Conservation (phyloP, 2,888 invertebrate species). For the Apotomis capreana region DNA sequence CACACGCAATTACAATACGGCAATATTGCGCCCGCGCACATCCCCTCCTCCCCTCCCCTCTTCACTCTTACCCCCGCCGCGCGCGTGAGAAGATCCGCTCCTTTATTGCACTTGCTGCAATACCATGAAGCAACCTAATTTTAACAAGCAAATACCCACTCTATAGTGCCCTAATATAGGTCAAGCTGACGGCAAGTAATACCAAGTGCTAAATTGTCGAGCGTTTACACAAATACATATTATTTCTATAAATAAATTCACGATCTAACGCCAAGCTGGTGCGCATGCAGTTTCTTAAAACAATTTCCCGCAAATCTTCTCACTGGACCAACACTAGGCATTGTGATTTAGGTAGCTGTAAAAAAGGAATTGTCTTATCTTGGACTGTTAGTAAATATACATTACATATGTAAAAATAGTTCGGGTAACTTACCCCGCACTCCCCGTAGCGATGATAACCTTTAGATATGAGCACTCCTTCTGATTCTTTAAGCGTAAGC, state of each 20-base stretch:
- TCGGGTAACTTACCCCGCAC: too few relatives aligned
- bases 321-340: not conserved
- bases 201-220: slow-evolving; percentile 51
- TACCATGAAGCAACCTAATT: slow-evolving; percentile 3
- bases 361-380: too few relatives aligned
- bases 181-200: not conserved
- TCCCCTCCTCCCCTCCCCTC: slow-evolving; percentile 9
- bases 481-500: not conserved
- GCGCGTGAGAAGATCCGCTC: slow-evolving; percentile 60
- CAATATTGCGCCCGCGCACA: slow-evolving; percentile 40
- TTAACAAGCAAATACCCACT: slow-evolving; percentile 1
- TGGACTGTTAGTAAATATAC: too few relatives aligned
- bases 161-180: not conserved
- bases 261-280: slow-evolving; percentile 46
- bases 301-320: too few relatives aligned
- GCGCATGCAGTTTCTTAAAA: not conserved
- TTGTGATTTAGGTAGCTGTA: too few relatives aligned
- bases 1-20: slow-evolving; percentile 63
- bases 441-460: too few relatives aligned
- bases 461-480: too few relatives aligned
- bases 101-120: slow-evolving; percentile 47
- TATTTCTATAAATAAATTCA: slow-evolving; percentile 55
- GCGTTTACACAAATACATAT: slow-evolving; percentile 61
- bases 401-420: too few relatives aligned
- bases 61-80: not conserved